Base-by-base conservation (phyloP, 2,797 vertebrate genomes). In the Poeciliopsis infans region DNA sequence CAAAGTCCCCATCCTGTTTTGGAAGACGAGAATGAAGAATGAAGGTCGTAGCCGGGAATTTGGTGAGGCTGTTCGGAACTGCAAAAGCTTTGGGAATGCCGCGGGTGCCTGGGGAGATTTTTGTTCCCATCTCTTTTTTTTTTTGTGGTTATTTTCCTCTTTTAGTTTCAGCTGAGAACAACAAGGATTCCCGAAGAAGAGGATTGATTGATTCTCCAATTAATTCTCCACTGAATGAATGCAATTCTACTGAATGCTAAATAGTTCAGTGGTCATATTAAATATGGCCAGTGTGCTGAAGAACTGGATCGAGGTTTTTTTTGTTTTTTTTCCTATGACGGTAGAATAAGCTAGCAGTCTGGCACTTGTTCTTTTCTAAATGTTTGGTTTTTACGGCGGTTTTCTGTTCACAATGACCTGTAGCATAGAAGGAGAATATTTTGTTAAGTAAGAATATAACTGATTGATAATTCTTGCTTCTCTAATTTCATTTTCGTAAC, bases 321-420 rank as follows among this genome's bases (percentile, higher is more conserved):
- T 16, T 4, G 0, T 2, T 15, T 47, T 5, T 47, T 49, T 95
- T 95, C 93, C 82, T 93, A 93, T 89, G 86, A 91, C 72, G 86
- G 79, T 94, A 95, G 93, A 90, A 94, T 94, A 95, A 94, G 93
- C 90, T 93, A 91, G 91, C 93, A 94, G 93, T 90, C 81, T 87
- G 92, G 93, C 91, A 93, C 90, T 94, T 94, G 82, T 92, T 93
- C 47, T 78, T 87, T 83, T 88, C 79, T 85, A 75, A 72, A 57
- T 75, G 68, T 71, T 64, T 81, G 80, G 72, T 88, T 91, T 93
- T 88, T 76, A 91, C 91, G 84, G 85, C 83, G 79, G 90, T 89
- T 88, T 86, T 76, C 83, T 90, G 93, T 89, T 94, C 91, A 70
- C 76, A 77, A 90, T 0, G 79, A 92, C 87, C 88, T 47, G 91